phyloP scores from a whole-genome alignment of 2,888 invertebrate species.

The Ptilodon capucinus region DNA sequence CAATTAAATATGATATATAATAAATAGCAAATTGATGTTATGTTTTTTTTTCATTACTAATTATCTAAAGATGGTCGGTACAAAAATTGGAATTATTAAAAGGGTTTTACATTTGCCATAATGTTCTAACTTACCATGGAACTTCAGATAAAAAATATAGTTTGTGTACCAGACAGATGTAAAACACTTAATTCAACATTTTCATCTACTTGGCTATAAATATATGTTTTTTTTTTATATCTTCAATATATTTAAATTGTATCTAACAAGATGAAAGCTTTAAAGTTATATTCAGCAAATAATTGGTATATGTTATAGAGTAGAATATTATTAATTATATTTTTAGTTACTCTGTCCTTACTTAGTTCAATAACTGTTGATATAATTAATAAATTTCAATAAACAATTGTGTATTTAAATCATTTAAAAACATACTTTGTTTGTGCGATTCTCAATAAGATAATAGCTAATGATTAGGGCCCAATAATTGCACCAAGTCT shows the following conservation, averaged over 20 bases:
- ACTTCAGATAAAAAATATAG: neutral
- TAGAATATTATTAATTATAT: neutral
- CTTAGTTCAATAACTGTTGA: slow-evolving; percentile 19
- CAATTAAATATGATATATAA: too few species aligned
- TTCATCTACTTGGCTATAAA: neutral
- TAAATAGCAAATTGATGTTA: too few species aligned
- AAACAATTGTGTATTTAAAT: slow-evolving; percentile 15
- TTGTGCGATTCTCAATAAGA: slow-evolving; percentile 17
- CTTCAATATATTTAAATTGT: neutral
- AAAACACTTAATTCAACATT: neutral
- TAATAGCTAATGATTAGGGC: slow-evolving; percentile 21
- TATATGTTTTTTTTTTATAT: neutral
- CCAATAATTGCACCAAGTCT: slow-evolving; percentile 16
- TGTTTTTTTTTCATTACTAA: too few species aligned
- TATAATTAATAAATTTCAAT: slow-evolving; percentile 11
- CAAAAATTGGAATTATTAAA: too few species aligned
- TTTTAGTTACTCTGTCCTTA: neutral
- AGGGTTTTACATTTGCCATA: too few species aligned
- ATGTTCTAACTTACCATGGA: too few species aligned
- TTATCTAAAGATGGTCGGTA: too few species aligned
- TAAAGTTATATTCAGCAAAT: slow-evolving; percentile 29
- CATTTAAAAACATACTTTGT: slow-evolving; percentile 9
- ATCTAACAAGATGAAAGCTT: slow-evolving; percentile 16
- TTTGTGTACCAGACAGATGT: neutral
- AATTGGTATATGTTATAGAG: slow-evolving; percentile 11